Evolutionary conservation across 2,797 vertebrate genomes (phyloP).

Genomic region (Spinus pinus): DNA sequence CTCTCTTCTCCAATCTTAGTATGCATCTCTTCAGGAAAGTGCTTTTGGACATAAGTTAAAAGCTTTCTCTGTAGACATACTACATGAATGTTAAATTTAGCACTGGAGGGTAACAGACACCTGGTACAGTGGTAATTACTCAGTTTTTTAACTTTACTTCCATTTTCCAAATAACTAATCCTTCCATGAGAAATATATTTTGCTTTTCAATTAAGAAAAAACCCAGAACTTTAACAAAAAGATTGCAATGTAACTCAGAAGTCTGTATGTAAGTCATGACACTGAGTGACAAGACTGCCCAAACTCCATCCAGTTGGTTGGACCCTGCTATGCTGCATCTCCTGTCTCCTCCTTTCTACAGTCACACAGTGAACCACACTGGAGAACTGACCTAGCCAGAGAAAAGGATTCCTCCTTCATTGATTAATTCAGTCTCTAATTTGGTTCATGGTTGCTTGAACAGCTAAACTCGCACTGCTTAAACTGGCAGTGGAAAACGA

Average conservation of each 20-base stretch:
- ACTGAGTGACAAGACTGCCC: not conserved
- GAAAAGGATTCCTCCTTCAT: not conserved
- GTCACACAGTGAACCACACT: fast-evolving
- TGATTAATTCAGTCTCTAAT: not conserved
- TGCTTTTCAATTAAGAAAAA: not conserved
- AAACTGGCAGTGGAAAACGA: not conserved
- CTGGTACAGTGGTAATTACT: not conserved
- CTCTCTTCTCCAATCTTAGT: not conserved
- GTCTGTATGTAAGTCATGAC: not conserved
- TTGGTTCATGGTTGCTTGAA: not conserved
- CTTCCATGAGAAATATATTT: not conserved
- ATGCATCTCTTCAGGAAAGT: not conserved
- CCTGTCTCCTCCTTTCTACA: not conserved
- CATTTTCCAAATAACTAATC: not conserved
- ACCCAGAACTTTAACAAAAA: not conserved
- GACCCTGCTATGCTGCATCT: not conserved
- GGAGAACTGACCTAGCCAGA: not conserved
- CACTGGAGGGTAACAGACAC: not conserved
- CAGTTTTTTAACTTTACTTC: not conserved
- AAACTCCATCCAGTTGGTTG: not conserved
- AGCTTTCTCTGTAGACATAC: not conserved
- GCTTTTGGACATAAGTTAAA: not conserved
- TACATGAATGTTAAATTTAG: not conserved
- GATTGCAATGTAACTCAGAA: not conserved
- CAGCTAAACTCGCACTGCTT: not conserved